Percentiles rank a stretch among this genome's conserved stretches.
Evolutionary conservation across 2,888 invertebrate species (phyloP).

Genomic region (Hypercompe scribonia): DNA sequence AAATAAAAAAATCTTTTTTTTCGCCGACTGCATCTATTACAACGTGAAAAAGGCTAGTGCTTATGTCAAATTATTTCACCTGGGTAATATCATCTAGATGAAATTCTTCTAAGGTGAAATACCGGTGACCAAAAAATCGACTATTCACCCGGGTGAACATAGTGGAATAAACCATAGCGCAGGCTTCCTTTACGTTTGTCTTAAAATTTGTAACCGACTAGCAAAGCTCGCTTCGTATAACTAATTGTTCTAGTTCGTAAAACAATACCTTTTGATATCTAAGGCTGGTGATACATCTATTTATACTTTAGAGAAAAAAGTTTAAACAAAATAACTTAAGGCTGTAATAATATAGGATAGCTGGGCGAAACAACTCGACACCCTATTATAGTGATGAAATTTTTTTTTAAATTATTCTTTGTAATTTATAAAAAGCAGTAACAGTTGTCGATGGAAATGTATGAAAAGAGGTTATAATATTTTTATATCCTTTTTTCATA

Average conservation of each 20-base stretch:
- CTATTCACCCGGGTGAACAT: no score
- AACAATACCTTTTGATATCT: slow-evolving; percentile 61
- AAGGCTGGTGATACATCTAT: slow-evolving; percentile 83
- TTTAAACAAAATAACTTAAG: slow-evolving; percentile 62
- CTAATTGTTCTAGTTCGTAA: slow-evolving; percentile 51
- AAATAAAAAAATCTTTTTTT: no score
- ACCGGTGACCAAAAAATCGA: no score
- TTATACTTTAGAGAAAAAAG: slow-evolving; percentile 59
- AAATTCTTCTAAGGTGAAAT: no score
- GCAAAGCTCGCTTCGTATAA: slow-evolving; percentile 59
- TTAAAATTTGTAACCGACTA: slow-evolving; percentile 47
- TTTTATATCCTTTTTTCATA: slow-evolving; percentile 43
- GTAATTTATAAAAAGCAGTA: slow-evolving; percentile 44
- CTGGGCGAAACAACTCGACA: slow-evolving; percentile 79
- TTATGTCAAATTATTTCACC: no score
- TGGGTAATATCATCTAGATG: no score
- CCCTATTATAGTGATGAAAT: slow-evolving; percentile 58
- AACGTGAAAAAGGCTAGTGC: no score
- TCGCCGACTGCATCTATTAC: no score
- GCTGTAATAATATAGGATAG: slow-evolving; percentile 59
- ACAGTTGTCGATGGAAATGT: slow-evolving; percentile 37
- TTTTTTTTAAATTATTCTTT: slow-evolving; percentile 51
- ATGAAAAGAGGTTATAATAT: slow-evolving; percentile 32
- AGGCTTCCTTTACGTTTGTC: slow-evolving; percentile 2
- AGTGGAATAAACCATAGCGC: background rate